Base-by-base conservation (phyloP, 2,888 invertebrate species). In the Meteorus colon region DNA sequence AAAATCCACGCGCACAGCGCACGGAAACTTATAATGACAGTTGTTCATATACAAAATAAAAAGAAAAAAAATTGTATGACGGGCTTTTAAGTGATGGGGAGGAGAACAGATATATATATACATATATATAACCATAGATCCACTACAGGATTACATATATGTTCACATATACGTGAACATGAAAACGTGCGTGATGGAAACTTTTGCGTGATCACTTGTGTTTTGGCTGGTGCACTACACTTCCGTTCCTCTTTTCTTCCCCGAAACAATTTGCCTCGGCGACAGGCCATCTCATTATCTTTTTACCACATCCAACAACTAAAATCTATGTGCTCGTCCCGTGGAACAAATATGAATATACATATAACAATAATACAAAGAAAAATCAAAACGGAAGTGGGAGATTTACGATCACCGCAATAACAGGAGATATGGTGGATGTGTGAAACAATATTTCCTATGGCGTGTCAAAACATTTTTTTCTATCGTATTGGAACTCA, bases 211-310 rank as follows among this genome's bases (percentile, higher is more conserved):
- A 76, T 76, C 72, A 76, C 75, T 65, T 74, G 74, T 48, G 12
- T 75, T 31, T 71, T 73, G 73, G 62, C 70, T 75, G 34, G 34
- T 34, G 74, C 51, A 66, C 75, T 74, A 68, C 72, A 78, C 78
- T 79, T 81, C 81, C 81, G 81, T 77, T 77, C 66, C 62, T 75
- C 66, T 72, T 78, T 73, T 69, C 65, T 80, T 81, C 81, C 63
- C 59, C 79, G 81, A 81, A 81, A 77, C 81, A 78, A 80, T 81
- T 81, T 81, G 75, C 73, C 68, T 63, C 37, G 63, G 71, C 55
- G 77, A 74, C 76, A 78, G 76, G 78, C 74, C 72, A 79, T 79
- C 76, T 81, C 67, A 79, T 79, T 79, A 78, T 74, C 62, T 70
- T 70, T 51, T 70, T 75, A 75, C 51, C 63, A 24, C 34, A 24